These are phyloP conservation scores for Phalacrocorax brasilianus DNA, from an alignment of 2,113 vertebrate genomes.

Conservation along the genomic window DNA sequence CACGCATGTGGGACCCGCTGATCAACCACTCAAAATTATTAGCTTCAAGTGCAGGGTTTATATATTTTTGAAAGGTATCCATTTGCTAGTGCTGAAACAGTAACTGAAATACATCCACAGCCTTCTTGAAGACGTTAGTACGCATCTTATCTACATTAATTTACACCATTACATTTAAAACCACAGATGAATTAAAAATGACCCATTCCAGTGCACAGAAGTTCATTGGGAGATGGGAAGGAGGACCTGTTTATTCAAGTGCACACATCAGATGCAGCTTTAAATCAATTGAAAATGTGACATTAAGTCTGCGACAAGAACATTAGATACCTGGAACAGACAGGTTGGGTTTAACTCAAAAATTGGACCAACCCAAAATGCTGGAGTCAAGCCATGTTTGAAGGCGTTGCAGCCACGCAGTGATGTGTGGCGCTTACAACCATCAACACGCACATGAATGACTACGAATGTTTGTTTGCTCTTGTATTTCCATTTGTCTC, in stretches of 20 bases:
- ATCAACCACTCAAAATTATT: background rate
- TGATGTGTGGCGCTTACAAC: background rate
- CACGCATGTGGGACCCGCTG: accelerated
- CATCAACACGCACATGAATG: background rate
- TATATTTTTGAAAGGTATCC: background rate
- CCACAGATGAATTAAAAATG: background rate
- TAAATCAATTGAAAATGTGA: background rate
- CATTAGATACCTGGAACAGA: background rate
- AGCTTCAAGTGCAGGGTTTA: background rate
- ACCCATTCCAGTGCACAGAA: background rate
- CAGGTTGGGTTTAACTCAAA: background rate
- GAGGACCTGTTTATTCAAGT: background rate
- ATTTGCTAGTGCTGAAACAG: background rate
- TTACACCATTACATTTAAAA: background rate
- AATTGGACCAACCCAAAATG: background rate
- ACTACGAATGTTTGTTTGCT: background rate
- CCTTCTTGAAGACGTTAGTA: background rate
- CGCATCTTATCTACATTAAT: background rate
- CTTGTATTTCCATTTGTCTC: background rate
- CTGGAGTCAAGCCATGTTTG: background rate
- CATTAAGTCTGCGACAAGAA: background rate
- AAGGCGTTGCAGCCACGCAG: background rate
- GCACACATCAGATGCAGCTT: background rate
- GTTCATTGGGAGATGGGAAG: background rate
- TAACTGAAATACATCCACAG: background rate